Conservation (phyloP, 2,113 vertebrate species). For the Tylochromis polylepis region DNA sequence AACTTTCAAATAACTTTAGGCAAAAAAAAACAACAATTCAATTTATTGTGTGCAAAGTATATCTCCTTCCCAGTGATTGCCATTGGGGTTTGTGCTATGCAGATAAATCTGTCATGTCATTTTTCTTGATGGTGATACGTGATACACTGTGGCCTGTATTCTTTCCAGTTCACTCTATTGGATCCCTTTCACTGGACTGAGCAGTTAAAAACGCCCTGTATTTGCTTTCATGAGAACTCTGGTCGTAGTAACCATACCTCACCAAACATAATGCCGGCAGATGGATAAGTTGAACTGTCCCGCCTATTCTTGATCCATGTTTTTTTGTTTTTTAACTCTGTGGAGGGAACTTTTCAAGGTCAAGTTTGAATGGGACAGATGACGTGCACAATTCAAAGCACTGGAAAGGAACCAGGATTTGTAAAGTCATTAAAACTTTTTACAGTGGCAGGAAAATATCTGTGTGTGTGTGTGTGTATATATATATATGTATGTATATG, state of each 20-base stretch:
- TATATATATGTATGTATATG: not conserved
- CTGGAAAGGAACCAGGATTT: not conserved
- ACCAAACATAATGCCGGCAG: not conserved
- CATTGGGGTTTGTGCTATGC: not conserved
- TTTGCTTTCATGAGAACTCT: constrained; percentile 70
- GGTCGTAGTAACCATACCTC: constrained; percentile 16
- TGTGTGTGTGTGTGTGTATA: no score
- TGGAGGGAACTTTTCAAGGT: not conserved
- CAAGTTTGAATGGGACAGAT: not conserved
- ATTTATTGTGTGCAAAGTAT: not conserved
- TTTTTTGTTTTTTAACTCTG: not conserved
- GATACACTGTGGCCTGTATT: constrained; percentile 47
- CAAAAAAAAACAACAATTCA: not conserved
- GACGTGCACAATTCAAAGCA: not conserved
- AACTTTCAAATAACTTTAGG: not conserved
- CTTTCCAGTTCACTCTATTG: constrained; percentile 16
- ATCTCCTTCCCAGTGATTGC: not conserved
- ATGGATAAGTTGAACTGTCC: not conserved
- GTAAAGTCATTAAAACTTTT: not conserved
- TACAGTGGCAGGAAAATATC: not conserved
- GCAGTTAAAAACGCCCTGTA: constrained; percentile 57
- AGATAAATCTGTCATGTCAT: not conserved
- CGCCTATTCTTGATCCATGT: not conserved
- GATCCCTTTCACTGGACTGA: constrained; percentile 50
- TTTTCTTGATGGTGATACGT: constrained; percentile 40